Evolutionary conservation across 2,888 invertebrate species (phyloP).

Genomic region (Gymnosoma rotundatum): DNA sequence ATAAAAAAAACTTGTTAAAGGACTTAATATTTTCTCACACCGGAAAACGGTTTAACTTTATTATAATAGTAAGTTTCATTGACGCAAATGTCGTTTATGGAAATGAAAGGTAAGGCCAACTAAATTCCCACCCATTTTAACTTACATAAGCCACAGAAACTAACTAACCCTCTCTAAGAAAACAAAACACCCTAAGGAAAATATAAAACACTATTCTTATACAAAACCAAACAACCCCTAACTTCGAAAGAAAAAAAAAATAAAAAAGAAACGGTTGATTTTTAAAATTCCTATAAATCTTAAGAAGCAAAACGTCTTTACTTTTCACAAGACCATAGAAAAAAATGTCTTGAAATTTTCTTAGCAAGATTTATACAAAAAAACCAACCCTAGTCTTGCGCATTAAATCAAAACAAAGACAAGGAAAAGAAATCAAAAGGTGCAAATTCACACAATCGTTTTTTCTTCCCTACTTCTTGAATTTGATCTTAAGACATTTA

Average conservation of each 20-base stretch:
- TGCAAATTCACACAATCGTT: constrained; percentile 58
- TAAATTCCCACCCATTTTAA: constrained; percentile 81
- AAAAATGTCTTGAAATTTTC: constrained; percentile 48
- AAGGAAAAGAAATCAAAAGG: constrained; percentile 57
- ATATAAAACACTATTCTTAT: constrained; percentile 44
- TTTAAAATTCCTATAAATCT: constrained; percentile 48
- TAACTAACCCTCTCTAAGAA: constrained; percentile 62
- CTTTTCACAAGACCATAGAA: constrained; percentile 18
- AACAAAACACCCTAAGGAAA: constrained; percentile 63
- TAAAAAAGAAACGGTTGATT: constrained; percentile 37
- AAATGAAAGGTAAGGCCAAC: constrained; percentile 68
- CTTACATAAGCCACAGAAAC: constrained; percentile 71
- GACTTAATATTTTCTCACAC: constrained; percentile 60
- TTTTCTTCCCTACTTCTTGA: constrained; percentile 3
- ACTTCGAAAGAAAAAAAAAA: not conserved
- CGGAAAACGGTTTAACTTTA: constrained; percentile 67
- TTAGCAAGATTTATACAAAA: constrained; percentile 14
- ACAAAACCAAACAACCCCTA: constrained; percentile 57
- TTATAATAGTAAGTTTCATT: constrained; percentile 65
- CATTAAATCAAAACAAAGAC: constrained; percentile 39
- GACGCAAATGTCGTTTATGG: constrained; percentile 58
- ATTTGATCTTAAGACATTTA: constrained; percentile 39
- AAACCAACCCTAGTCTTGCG: constrained; percentile 64
- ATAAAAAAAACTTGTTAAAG: constrained; percentile 33
- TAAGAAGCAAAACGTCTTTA: constrained; percentile 46